Conservation (phyloP, 2,888 invertebrate species). For the Meandrusa payeni region DNA sequence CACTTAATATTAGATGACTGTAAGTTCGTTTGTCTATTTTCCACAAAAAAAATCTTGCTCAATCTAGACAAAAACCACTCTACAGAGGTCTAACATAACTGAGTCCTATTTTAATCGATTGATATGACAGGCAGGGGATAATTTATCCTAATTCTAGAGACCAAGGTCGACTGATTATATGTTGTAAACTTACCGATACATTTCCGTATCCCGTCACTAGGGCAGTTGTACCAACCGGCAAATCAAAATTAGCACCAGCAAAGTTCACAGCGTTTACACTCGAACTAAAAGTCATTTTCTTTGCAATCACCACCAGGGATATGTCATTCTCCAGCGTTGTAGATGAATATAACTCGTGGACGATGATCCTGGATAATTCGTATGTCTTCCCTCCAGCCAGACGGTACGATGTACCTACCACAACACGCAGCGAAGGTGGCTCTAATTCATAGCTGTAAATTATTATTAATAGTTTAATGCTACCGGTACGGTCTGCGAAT, state of each 20-base stretch:
- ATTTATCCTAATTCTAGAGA: too few relatives aligned
- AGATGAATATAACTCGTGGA: constrained; percentile 51
- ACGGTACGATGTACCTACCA: constrained; percentile 55
- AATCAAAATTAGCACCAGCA: constrained; percentile 38
- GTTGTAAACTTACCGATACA: constrained; percentile 39
- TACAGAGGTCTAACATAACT: too few relatives aligned
- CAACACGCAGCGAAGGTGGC: constrained; percentile 44
- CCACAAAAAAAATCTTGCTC: too few relatives aligned
- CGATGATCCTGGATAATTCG: constrained; percentile 42
- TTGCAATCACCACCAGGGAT: constrained; percentile 48
- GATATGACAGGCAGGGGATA: too few relatives aligned
- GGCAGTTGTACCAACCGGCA: constrained; percentile 54
- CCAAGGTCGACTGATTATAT: too few relatives aligned
- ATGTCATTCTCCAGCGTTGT: constrained; percentile 59
- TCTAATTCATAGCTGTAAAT: constrained; percentile 44
- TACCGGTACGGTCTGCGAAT: too few relatives aligned
- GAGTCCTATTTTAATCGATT: too few relatives aligned
- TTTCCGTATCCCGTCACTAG: constrained; percentile 67
- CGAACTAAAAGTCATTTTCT: constrained; percentile 43
- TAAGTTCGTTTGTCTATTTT: too few relatives aligned
- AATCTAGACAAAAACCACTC: too few relatives aligned
- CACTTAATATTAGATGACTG: too few relatives aligned
- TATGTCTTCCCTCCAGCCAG: constrained; percentile 53
- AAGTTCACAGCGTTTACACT: constrained; percentile 45
- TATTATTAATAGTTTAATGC: too few relatives aligned